These are phyloP conservation scores for Himalopsyche japonica DNA, from an alignment of 2,888 invertebrate genomes.

Conservation along the genomic window DNA sequence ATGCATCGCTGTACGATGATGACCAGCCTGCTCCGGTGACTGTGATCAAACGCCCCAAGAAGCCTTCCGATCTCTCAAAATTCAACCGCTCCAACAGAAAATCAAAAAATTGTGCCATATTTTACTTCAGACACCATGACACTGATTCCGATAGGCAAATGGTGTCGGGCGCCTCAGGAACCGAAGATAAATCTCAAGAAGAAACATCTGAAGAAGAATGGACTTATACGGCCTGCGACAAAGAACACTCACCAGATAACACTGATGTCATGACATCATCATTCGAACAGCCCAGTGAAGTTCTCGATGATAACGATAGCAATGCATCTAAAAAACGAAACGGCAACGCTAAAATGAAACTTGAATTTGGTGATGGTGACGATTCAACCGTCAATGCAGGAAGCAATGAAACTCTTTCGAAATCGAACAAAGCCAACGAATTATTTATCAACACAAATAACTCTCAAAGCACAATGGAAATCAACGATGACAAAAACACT, in stretches of 20 bases:
- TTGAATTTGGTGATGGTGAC: constrained; percentile 28
- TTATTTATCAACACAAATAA: constrained; percentile 25
- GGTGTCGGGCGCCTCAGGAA: constrained; percentile 49
- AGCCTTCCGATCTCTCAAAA: constrained; percentile 62
- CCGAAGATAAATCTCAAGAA: constrained; percentile 56
- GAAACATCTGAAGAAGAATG: constrained; percentile 64
- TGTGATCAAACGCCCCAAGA: constrained; percentile 56
- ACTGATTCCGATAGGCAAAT: constrained; percentile 80
- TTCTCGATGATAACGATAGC: constrained; percentile 21
- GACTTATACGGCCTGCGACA: constrained; percentile 65
- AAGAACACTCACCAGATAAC: constrained; percentile 41
- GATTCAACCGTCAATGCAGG: constrained; percentile 20
- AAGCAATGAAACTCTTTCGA: constrained; percentile 33
- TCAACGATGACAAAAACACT: constrained; percentile 49
- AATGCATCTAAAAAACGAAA: constrained; percentile 41
- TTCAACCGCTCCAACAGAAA: constrained; percentile 74
- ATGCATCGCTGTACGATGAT: constrained; percentile 35
- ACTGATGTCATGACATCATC: constrained; percentile 55
- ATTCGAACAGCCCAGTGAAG: constrained; percentile 26
- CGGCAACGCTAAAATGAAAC: constrained; percentile 19
- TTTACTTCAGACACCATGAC: constrained; percentile 85
- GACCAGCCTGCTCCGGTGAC: constrained; percentile 52
- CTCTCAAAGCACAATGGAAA: constrained; percentile 40
- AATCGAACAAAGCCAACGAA: constrained; percentile 6
- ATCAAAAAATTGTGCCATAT: constrained; percentile 81